These are phyloP conservation scores for Leptogaster cylindrica DNA, from an alignment of 2,888 invertebrate species.

Conservation along the genomic window DNA sequence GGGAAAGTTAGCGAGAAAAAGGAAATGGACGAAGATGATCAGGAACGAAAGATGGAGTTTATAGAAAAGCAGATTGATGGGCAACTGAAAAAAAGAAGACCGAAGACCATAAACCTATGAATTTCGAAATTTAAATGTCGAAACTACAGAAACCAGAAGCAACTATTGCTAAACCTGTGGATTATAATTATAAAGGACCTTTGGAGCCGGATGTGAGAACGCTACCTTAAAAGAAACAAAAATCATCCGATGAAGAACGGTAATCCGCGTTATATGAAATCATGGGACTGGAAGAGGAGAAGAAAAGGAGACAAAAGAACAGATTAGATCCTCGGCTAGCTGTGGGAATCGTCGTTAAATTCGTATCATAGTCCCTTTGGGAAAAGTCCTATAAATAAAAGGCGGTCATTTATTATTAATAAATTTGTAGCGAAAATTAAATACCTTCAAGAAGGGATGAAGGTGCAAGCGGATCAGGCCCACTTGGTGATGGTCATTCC, in stretches of 20 bases:
- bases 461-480: slow-evolving; percentile 84
- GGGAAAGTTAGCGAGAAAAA: slow-evolving; percentile 84
- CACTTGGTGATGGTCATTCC: slow-evolving; percentile 97
- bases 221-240: slow-evolving; percentile 56
- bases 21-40: slow-evolving; percentile 96
- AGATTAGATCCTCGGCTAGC: slow-evolving; percentile 88
- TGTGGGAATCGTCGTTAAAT: slow-evolving; percentile 85
- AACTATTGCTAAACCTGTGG: neutral
- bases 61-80: slow-evolving; percentile 84
- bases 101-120: slow-evolving; percentile 73
- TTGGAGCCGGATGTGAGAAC: slow-evolving; percentile 42
- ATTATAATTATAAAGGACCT: slow-evolving; percentile 33
- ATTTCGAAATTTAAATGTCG: slow-evolving; percentile 64
- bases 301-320: slow-evolving; percentile 71
- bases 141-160: slow-evolving; percentile 56
- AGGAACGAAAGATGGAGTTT: slow-evolving; percentile 86
- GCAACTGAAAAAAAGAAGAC: slow-evolving; percentile 71
- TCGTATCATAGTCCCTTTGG: slow-evolving; percentile 85
- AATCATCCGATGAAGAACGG: slow-evolving; percentile 46
- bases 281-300: slow-evolving; percentile 78
- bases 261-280: slow-evolving; percentile 76
- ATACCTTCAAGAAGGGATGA: slow-evolving; percentile 75
- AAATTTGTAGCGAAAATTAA: slow-evolving; percentile 81
- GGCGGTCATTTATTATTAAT: slow-evolving; percentile 78
- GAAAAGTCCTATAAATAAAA: slow-evolving; percentile 90